Base-by-base conservation (phyloP, 2,888 invertebrate species). In the Cataglyphis albicans region DNA sequence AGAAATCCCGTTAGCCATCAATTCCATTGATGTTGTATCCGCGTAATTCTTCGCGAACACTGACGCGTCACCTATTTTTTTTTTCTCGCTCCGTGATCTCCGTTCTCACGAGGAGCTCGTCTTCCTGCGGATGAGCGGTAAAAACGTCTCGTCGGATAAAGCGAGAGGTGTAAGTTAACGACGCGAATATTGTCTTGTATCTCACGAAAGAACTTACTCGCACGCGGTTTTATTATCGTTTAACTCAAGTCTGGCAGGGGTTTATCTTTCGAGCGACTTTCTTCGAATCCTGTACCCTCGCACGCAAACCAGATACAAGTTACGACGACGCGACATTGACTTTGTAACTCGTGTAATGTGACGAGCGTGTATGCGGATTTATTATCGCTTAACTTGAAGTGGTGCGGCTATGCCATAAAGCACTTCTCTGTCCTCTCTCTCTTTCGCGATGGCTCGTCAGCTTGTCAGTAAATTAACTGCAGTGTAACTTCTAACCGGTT, bases 401-500 rank as follows among this genome's bases (percentile, higher is more conserved):
- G 52, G 55, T 63, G 57, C 80, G 70, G 72, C 35, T 82, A 35
- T 68, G 67, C 32, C n/a, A 81, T 84, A 82, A 76, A 78, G 65
- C 29, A 38, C 73, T 63, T 70, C 59, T 75, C 9, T 7, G 0
- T 6, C 18, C 48, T 48, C 48, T 48, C 48, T 48, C 6, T 48
- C 18, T 12, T 1, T 48, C 82, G 78, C 84, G 86, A 64, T 86
- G 87, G 83, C 82, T 83, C 75, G 84, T 84, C 87, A 84, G 82
- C 83, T 81, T 84, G 88, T 86, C 86, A 86, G 88, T 89, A 87
- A 86, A 76, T 76, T 65, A 65, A 55, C 38, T 88, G 75, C 82
- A 84, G 85, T 86, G 86, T 85, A 83, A 85, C 83, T 86, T 86
- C 75, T 84, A 91, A 91, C 91, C 90, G 90, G 90, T 91, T 91